Evolutionary conservation across 1,140 invertebrate genomes (phyloP).

Genomic region (Pinna nobilis): DNA sequence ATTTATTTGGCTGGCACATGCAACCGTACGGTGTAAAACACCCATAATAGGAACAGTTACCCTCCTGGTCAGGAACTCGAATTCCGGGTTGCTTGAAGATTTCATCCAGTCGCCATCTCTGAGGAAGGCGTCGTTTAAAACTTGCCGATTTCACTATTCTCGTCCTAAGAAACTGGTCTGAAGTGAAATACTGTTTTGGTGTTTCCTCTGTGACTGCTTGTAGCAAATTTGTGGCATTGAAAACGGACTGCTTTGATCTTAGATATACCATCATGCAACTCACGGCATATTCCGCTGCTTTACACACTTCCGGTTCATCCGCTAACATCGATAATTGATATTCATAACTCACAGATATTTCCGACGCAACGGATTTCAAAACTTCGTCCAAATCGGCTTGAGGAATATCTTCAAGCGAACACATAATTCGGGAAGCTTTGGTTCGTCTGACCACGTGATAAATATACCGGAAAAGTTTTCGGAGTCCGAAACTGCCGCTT

Average conservation of each 20-base stretch:
- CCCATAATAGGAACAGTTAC: slow-evolving; percentile 26
- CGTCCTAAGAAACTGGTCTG: slow-evolving; percentile 13
- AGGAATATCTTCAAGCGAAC: slow-evolving; percentile 23
- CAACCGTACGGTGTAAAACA: slow-evolving; percentile 43
- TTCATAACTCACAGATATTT: slow-evolving; percentile 34
- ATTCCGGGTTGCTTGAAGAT: slow-evolving; percentile 41
- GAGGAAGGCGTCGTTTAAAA: not conserved
- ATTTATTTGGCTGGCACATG: slow-evolving; percentile 33
- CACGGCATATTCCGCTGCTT: slow-evolving; percentile 36
- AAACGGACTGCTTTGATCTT: slow-evolving; percentile 11
- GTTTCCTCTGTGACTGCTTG: slow-evolving; percentile 33
- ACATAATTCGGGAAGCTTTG: slow-evolving; percentile 20
- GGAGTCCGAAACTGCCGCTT: slow-evolving; percentile 10
- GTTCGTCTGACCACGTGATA: slow-evolving; percentile 21
- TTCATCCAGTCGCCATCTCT: slow-evolving; percentile 31
- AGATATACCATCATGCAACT: slow-evolving; percentile 33
- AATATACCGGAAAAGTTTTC: slow-evolving; percentile 21
- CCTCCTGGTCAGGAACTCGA: not conserved
- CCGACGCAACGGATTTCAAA: slow-evolving; percentile 12
- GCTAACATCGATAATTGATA: slow-evolving; percentile 35
- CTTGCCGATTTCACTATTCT: slow-evolving; percentile 21
- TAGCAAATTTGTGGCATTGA: slow-evolving; percentile 23
- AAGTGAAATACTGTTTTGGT: slow-evolving; percentile 17
- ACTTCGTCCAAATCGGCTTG: slow-evolving; percentile 19
- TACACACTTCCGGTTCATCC: slow-evolving; percentile 22